phyloP scores from a whole-genome alignment of 2,888 invertebrate genomes.

The Calliphora vomitoria region DNA sequence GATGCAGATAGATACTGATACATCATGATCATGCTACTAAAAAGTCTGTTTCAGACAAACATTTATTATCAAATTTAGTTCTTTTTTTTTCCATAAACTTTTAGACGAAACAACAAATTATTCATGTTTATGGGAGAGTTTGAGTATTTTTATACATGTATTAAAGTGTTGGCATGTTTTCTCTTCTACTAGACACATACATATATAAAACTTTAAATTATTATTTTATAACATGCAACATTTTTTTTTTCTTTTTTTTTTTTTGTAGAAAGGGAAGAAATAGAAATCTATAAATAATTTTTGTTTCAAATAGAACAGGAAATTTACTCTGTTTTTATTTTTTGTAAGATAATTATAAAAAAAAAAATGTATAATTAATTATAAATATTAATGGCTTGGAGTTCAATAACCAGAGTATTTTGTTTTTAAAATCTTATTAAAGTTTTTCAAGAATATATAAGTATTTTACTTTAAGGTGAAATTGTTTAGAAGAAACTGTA shows the following conservation, averaged over 20 bases:
- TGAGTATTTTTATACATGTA: neutral
- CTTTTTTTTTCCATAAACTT: neutral
- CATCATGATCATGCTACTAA: neutral
- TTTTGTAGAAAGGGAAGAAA: neutral
- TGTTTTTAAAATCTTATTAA: neutral
- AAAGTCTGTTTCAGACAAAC: slow-evolving; percentile 12
- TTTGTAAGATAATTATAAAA: neutral
- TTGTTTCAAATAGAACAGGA: neutral
- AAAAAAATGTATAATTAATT: slow-evolving; percentile 7
- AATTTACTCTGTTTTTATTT: neutral
- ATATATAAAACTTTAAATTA: slow-evolving; percentile 1
- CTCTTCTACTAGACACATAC: neutral
- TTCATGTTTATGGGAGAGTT: neutral
- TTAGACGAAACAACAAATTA: neutral
- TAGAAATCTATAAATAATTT: neutral
- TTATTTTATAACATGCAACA: slow-evolving; percentile 45
- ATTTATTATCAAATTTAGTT: neutral
- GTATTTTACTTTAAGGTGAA: too few species aligned
- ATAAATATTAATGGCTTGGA: neutral
- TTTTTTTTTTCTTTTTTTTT: too few species aligned
- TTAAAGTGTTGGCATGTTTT: neutral
- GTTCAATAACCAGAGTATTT: slow-evolving; percentile 8
- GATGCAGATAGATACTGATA: slow-evolving; percentile 11
- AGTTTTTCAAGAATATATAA: too few species aligned
- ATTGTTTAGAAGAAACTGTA: too few species aligned